Percentiles rank a stretch among this genome's conserved stretches.
Conservation (phyloP, 2,797 vertebrate species). For the Tangara arthus region DNA sequence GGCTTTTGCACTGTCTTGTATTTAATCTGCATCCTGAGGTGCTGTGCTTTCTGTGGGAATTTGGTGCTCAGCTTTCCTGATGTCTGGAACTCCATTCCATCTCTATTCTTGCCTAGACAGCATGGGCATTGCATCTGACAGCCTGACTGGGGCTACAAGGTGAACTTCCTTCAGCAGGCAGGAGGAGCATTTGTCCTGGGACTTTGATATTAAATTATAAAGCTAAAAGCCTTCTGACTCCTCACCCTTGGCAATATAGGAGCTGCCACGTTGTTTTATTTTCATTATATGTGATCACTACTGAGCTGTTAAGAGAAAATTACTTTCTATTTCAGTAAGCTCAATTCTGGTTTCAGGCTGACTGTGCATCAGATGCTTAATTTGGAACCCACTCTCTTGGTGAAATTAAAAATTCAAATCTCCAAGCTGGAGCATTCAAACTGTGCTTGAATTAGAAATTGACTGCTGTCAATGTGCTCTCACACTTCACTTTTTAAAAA, state of each 20-base stretch:
- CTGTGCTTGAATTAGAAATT: slow-evolving; percentile 69
- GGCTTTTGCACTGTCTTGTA: neutral
- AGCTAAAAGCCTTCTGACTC: slow-evolving; percentile 2
- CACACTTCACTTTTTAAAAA: neutral
- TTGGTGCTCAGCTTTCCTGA: neutral
- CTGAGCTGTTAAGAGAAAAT: slow-evolving; percentile 63
- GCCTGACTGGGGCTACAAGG: neutral
- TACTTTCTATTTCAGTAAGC: slow-evolving; percentile 68
- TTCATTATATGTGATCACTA: slow-evolving; percentile 42
- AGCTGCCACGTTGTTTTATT: slow-evolving; percentile 53
- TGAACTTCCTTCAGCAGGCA: neutral
- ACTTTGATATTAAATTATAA: neutral
- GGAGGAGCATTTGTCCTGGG: slow-evolving; percentile 8
- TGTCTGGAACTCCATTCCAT: neutral
- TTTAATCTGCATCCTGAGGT: neutral
- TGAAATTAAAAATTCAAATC: slow-evolving; percentile 71
- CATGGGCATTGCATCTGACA: neutral
- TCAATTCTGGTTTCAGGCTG: slow-evolving; percentile 62
- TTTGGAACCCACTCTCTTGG: slow-evolving; percentile 58
- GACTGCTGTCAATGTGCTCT: slow-evolving; percentile 65
- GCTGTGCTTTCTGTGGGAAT: neutral
- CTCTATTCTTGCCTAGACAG: neutral
- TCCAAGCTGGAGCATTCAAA: slow-evolving; percentile 62
- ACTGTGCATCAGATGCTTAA: slow-evolving; percentile 66
- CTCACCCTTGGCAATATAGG: slow-evolving; percentile 18